Evolutionary conservation across 92 coral and sea anemone species (phyloP), one percentile per base, ranked within the genome.

Genomic region (Galaxea fascicularis): DNA sequence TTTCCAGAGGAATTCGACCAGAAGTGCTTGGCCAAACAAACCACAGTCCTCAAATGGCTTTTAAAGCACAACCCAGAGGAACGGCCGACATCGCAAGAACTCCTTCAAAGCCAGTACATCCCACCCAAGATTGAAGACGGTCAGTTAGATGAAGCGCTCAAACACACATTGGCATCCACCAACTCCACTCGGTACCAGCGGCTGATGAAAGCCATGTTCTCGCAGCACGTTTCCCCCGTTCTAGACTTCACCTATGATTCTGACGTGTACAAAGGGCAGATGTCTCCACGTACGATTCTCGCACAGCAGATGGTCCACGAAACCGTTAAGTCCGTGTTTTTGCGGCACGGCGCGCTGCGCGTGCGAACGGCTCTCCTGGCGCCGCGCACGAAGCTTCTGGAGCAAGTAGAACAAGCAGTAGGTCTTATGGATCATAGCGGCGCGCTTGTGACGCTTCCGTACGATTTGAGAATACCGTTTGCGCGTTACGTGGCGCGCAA

Each of bases 91-190:
- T 97, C 99, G 3, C 95, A 97, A 76, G 98, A 93, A 69, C 99
- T 97, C 20, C 93, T 97, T 13, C 94, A 95, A 77, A 93, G 99
- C 86, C 98, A 97, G 75, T 92, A 86, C 85, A 95, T 97, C 54
- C 99, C 99, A 4, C 98, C 99, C 4, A 97, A 97, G 85, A 92
- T 97, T 49, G 98, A 95, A 62, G 99, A 95, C 77, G 93, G 95
- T 58, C 98, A 93, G 73, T 85, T 97, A 10, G 99, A 97, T 29
- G 99, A 97, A 58, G 96, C 95, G 22, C 90, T 97, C 5, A 92
- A 93, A 71, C 99, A 97, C 88, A 97, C 99, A n/a, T 91, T 97
- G 0, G 91, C 98, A 10, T 88, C 94, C 0, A 82, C 97, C 1
- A 97, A 94, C 89, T 91, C 99, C 54, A 93, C 98, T 28, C 98